phyloP scores from a whole-genome alignment of 2,113 vertebrate species.

The Gracilinanus agilis region DNA sequence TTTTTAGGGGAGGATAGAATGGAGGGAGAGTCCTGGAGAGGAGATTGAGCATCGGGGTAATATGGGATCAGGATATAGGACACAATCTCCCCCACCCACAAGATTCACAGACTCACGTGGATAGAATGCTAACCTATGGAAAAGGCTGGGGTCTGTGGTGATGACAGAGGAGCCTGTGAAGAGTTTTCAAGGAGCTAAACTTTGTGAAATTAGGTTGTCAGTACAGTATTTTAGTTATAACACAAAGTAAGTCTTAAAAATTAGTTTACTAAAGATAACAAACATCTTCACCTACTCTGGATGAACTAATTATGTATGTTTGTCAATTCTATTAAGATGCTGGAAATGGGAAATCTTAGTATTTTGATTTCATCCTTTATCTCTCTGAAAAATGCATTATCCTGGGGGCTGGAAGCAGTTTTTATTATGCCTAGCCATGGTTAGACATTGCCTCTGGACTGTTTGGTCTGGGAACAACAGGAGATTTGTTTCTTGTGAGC shows the following conservation, averaged over 20 bases:
- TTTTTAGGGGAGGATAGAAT: not conserved
- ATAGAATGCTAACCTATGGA: not conserved
- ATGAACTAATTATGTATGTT: not conserved
- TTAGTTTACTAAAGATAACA: not conserved
- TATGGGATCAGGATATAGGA: not conserved
- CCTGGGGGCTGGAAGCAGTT: not conserved
- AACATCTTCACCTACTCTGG: not conserved
- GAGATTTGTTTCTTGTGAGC: not conserved
- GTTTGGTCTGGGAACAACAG: not conserved
- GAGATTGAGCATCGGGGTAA: not conserved
- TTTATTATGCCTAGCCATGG: not conserved
- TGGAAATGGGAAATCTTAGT: not conserved
- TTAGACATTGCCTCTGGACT: not conserved
- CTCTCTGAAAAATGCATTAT: not conserved
- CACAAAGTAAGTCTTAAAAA: not conserved
- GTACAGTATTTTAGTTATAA: not conserved
- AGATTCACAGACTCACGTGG: not conserved
- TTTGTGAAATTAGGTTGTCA: not conserved
- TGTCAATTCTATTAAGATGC: not conserved
- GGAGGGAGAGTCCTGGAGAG: not conserved
- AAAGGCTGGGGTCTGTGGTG: not conserved
- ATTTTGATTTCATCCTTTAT: not conserved
- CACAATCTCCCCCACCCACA: not conserved
- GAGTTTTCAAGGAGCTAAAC: not conserved
- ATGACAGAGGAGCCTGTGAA: not conserved